Percentiles rank a stretch among this genome's conserved stretches.
These are phyloP conservation scores for Antitype chi DNA, from an alignment of 2,888 invertebrate species.

Conservation along the genomic window DNA sequence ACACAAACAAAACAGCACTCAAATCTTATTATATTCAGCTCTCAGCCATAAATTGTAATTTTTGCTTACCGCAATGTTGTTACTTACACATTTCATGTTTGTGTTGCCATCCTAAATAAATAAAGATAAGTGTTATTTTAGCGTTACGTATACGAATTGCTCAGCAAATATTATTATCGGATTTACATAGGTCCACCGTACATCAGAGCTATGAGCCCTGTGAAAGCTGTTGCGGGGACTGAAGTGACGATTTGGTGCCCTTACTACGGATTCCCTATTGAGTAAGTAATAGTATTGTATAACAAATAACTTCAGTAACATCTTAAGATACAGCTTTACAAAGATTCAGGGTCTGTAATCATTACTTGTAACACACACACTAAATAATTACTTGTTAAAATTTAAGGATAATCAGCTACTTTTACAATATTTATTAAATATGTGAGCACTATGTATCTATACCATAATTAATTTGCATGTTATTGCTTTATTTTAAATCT, in stretches of 20 bases:
- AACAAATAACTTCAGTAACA: slow-evolving; percentile 10
- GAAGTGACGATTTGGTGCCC: slow-evolving; percentile 95
- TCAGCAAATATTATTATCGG: slow-evolving; percentile 62
- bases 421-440: too few relatives aligned
- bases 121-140: slow-evolving; percentile 65
- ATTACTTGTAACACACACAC: too few relatives aligned
- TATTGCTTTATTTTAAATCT: too few relatives aligned
- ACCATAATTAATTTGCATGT: too few relatives aligned
- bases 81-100: slow-evolving; percentile 58
- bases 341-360: neutral
- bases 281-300: slow-evolving; percentile 76
- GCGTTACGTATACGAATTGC: slow-evolving; percentile 51
- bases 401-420: too few relatives aligned
- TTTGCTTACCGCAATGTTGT: slow-evolving; percentile 51
- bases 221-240: slow-evolving; percentile 95
- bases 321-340: neutral
- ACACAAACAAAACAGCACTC: slow-evolving; percentile 42
- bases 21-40: slow-evolving; percentile 52
- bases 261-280: slow-evolving; percentile 96
- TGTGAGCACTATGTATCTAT: too few relatives aligned
- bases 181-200: slow-evolving; percentile 92
- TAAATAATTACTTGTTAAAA: too few relatives aligned
- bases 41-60: slow-evolving; percentile 55
- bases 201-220: slow-evolving; percentile 93
- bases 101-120: slow-evolving; percentile 68